Evolutionary conservation across 2,113 vertebrate species (phyloP), one percentile per base, ranked within the genome.

Genomic region (Brienomyrus brachyistius): DNA sequence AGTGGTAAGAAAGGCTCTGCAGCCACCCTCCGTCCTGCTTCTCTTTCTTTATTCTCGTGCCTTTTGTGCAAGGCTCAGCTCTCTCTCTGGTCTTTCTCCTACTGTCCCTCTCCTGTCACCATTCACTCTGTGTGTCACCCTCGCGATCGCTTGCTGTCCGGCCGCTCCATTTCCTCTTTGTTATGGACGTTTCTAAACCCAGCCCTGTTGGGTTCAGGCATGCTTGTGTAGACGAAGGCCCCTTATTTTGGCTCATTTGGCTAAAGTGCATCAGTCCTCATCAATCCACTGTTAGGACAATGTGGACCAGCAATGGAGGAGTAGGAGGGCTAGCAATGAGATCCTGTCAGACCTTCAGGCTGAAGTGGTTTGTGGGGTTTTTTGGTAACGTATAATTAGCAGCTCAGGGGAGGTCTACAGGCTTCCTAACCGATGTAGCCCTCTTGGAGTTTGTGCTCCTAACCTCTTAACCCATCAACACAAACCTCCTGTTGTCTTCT

Each of bases 1-100:
- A 95, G 92, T 95, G 95, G 96, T 96, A 91, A 95, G 95, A 90
- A 17, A n/a, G 0, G 21, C 19, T 15, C 40, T 3, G 40, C 54
- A 70, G 10, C 31, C 17, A 31, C 50, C 5, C 85, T 86, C 45
- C 23, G 0, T 86, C 50, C 47, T 50, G 85, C 50, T 86, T 86
- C 47, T 66, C 54, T 43, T 27, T 23, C 31, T 88, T 62, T 13
- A 27, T 35, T 88, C 87, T n/a, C 3, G 13, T 40, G 35, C 9
- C 40, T 88, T 88, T 62, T 88, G 35, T 88, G 82, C 35, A 23
- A 56, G 87, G 23, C 52, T 45, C 10, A 40, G 31, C 85, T 52
- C 85, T 86, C 13, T 10, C 40, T 19, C 19, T 84, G 40, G 23
- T 48, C 43, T 84, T 84, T 84, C 45, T 48, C 40, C 21, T n/a